Evolutionary conservation across 2,888 invertebrate genomes (phyloP).

Genomic region (Polydrusus cervinus): DNA sequence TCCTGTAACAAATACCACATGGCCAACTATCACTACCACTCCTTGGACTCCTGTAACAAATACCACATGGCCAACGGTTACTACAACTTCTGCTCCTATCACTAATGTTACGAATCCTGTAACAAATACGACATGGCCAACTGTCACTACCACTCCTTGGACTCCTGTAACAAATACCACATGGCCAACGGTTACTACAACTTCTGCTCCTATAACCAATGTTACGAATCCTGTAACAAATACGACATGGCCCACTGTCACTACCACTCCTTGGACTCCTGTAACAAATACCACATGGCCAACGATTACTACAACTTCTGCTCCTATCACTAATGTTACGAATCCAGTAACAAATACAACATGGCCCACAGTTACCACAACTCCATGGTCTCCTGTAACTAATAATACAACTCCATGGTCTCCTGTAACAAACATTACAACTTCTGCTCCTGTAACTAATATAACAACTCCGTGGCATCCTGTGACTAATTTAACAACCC

Average conservation of each 20-base stretch:
- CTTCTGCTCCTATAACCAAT: background rate
- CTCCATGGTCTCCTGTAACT: background rate
- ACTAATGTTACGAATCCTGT: background rate
- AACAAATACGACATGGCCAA: background rate
- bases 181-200: background rate
- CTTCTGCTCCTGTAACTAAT: background rate
- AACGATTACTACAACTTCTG: background rate
- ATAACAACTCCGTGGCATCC: background rate
- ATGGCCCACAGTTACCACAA: background rate
- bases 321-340: background rate
- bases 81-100: background rate
- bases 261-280: background rate
- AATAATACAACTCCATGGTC: background rate
- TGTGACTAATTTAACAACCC: background rate
- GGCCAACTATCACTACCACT: background rate
- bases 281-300: background rate
- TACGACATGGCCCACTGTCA: background rate
- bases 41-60: slow-evolving; percentile 4
- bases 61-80: background rate
- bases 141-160: background rate
- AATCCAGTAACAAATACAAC: background rate
- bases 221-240: background rate
- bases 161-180: background rate
- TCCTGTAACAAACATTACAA: background rate
- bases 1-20: slow-evolving; percentile 5